Evolutionary conservation across 2,797 vertebrate genomes (phyloP).

Genomic region (Botia kubotai): DNA sequence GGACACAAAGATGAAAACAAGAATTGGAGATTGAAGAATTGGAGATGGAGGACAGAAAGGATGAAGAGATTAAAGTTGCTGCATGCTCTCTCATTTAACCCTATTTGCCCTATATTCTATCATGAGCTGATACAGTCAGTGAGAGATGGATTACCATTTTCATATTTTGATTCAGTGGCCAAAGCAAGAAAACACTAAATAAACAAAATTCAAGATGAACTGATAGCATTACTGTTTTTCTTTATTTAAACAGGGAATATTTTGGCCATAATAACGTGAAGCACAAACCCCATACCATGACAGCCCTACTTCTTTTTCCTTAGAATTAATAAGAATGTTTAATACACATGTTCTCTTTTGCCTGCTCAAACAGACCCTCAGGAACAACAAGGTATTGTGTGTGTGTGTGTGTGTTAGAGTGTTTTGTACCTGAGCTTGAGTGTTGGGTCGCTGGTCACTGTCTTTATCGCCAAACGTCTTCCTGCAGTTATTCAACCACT

Average conservation of each 20-base stretch:
- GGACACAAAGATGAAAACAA: neutral
- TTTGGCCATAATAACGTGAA: no score
- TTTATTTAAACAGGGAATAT: no score
- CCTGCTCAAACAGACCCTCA: neutral
- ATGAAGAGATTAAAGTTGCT: neutral
- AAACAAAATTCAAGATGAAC: no score
- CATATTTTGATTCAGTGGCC: no score
- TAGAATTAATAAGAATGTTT: neutral
- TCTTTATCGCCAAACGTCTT: constrained; percentile 93
- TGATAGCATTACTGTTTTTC: no score
- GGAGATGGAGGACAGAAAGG: neutral
- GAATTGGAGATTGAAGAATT: neutral
- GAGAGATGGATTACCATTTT: neutral
- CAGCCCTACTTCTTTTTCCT: neutral
- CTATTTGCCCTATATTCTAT: neutral
- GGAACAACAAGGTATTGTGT: neutral
- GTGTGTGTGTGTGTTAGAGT: neutral
- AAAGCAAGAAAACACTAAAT: no score
- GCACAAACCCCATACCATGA: no score
- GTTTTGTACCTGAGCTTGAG: constrained; percentile 86
- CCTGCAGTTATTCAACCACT: constrained; percentile 98
- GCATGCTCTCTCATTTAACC: neutral
- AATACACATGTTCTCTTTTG: neutral
- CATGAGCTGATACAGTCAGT: neutral
- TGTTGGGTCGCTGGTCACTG: constrained; percentile 79